Base-by-base conservation (phyloP, 2,797 vertebrate genomes). In the Salmo trutta region DNA sequence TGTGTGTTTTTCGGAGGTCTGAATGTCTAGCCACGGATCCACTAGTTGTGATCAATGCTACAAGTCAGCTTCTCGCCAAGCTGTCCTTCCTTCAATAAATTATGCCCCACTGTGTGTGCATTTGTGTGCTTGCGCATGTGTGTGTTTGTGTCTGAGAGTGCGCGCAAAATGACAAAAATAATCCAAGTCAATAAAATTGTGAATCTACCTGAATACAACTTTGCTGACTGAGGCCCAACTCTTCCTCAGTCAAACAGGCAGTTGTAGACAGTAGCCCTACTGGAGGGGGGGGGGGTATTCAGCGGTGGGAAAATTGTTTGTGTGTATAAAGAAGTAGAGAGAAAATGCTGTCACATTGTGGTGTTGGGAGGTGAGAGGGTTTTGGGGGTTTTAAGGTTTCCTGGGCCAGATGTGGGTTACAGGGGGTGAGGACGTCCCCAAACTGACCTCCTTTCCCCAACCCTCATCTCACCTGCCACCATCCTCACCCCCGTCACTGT, bases 341-440 rank as follows among this genome's bases (percentile, higher is more conserved):
- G 8, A 59, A 5, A 4, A 36, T n/a, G 53, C 29, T 12, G 10
- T 71, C n/a, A 51, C 36, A 36, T 36, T 6, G 14, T 17, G 66
- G 29, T 10, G 47, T 1, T 24, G 10, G 54, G n/a, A n/a, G 8
- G 33, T 17, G 31, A 3, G 7, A 36, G 5, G 64, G 53, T 1
- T 33, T 16, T 36, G 62, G 56, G 19, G 66, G 69, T 47, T n/a
- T 19, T 21, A 16, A 29, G n/a, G 14, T n/a, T 17, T 21, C 12
- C 47, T 3, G 5, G 75, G 75, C 14, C 82, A 71, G 64, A 85
- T 70, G 75, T 21, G 14, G 64, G 33, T 41, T 17, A 65, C 31
- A 74, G 47, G 17, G 33, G n/a, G 19, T 51, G 17, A 52, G n/a
- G 31, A 65, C 31, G 15, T 21, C 71, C 24, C 29, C 7, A 10